These are phyloP conservation scores for Distichodus sexfasciatus DNA, from an alignment of 2,797 vertebrate genomes.

Conservation along the genomic window DNA sequence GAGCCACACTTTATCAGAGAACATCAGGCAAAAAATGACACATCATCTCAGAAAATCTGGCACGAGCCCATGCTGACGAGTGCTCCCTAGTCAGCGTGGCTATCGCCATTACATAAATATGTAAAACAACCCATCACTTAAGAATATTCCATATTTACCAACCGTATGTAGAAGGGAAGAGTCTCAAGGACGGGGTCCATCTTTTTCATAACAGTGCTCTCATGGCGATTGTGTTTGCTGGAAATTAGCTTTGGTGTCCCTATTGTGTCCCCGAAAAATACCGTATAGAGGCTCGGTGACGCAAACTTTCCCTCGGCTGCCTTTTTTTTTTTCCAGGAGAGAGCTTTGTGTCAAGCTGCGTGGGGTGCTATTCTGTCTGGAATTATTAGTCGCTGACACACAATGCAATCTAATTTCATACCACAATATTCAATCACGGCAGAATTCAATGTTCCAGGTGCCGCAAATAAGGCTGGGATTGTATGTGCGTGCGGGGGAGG, in stretches of 20 bases:
- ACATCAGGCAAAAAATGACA: too few relatives aligned
- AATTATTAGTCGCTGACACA: slow-evolving; percentile 74
- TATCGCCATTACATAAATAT: too few relatives aligned
- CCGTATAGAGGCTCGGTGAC: slow-evolving; percentile 59
- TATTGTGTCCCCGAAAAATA: slow-evolving; percentile 63
- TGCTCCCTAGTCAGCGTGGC: too few relatives aligned
- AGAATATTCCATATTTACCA: neutral
- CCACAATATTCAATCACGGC: slow-evolving; percentile 66
- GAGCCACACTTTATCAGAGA: too few relatives aligned
- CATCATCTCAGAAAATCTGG: too few relatives aligned
- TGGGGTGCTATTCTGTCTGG: slow-evolving; percentile 68
- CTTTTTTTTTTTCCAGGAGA: slow-evolving; percentile 63
- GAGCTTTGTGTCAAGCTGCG: slow-evolving; percentile 63
- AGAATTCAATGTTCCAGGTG: slow-evolving; percentile 64
- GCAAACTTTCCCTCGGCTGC: slow-evolving; percentile 61
- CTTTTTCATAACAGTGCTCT: neutral
- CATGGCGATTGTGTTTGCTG: neutral
- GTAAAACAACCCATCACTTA: too few relatives aligned
- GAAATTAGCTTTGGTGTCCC: slow-evolving; percentile 67
- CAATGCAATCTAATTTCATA: slow-evolving; percentile 75
- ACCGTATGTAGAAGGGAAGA: neutral
- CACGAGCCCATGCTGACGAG: too few relatives aligned
- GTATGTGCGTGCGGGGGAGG: too few relatives aligned
- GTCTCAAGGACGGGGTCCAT: neutral
- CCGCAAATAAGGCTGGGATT: slow-evolving; percentile 70